Base-by-base conservation (phyloP, 2,797 vertebrate genomes). In the Leptoclinus maculatus region DNA sequence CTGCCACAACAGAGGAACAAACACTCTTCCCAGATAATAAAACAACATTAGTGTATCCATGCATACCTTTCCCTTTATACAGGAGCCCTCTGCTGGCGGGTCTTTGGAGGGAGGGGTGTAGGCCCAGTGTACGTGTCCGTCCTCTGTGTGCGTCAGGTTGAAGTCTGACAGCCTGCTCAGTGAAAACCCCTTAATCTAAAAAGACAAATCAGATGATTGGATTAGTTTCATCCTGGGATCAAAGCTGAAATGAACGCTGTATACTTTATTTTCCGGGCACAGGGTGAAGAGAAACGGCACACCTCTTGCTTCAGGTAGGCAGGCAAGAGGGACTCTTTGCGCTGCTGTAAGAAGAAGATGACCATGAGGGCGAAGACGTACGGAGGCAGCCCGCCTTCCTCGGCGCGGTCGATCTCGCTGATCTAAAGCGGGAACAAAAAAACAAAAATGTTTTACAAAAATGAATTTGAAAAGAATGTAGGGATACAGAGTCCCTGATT, bases 261-360 rank as follows among this genome's bases (percentile, higher is more conserved):
- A 34, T 2, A 10, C 1, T 25, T 4, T 21, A 9, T 5, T 41
- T 62, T 12, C 39, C 5, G 59, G 16, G 16, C 8, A 36, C 2
- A 57, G 70, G 2, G 51, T 23, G 2, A 72, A 21, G 64, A 43
- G 14, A 71, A 72, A 71, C 12, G 6, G 57, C 74, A 69, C 27
- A 98, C 97, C 95, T 96, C 96, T 60, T 95, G 92, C 88, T 97
- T 97, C 75, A 99, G 93, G 88, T 98, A 99, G 13, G 96, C 93
- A 23, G 98, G 98, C 58, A 99, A 91, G 84, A 98, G 86, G 38
- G 97, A 90, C 53, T 97, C 95, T 82, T 93, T 97, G 87, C 97
- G 96, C 82, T 98, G 97, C 75, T 99, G 98, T 70, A 99, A 95
- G 87, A 97, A 99, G 94, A 96, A 98, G 90, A 99, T 92, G 57